Conservation (phyloP, 1,140 invertebrate species). For the Drosophila rufa region DNA sequence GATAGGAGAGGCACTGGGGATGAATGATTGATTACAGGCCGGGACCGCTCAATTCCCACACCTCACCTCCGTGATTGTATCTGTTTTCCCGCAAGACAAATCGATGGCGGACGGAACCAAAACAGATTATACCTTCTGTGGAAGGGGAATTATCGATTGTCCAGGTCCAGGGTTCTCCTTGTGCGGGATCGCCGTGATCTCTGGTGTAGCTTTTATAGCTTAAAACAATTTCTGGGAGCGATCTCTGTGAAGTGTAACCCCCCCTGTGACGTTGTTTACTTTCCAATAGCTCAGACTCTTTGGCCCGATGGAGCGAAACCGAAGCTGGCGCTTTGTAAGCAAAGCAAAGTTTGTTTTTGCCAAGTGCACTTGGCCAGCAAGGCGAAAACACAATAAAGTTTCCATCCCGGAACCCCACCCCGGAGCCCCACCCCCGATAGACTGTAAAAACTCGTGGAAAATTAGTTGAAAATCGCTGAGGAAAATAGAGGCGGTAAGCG, state of each 20-base stretch:
- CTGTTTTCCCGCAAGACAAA: slow-evolving; percentile 42
- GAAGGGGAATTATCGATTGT: slow-evolving; percentile 15
- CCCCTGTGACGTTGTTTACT: not conserved
- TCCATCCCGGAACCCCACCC: not conserved
- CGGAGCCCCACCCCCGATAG: not conserved
- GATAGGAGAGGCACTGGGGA: not conserved
- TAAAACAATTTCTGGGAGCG: not conserved
- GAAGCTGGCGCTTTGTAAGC: slow-evolving; percentile 2
- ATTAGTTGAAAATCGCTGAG: slow-evolving; percentile 35
- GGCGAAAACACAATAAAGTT: slow-evolving; percentile 41
- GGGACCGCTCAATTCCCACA: not conserved
- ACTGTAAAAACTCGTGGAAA: slow-evolving; percentile 14
- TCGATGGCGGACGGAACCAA: slow-evolving; percentile 28
- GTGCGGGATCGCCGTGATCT: not conserved
- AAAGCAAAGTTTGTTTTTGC: slow-evolving; percentile 42
- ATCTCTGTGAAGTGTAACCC: not conserved
- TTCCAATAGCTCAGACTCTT: slow-evolving; percentile 2
- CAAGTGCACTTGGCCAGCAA: slow-evolving; percentile 32
- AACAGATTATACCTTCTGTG: slow-evolving; percentile 16
- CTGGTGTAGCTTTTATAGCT: not conserved
- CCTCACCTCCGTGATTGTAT: slow-evolving; percentile 1
- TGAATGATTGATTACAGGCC: slow-evolving; percentile 45
- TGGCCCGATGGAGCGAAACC: slow-evolving; percentile 20
- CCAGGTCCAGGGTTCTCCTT: not conserved
- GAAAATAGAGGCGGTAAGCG: not conserved